phyloP scores from a whole-genome alignment of 2,113 vertebrate genomes.

The Mobula birostris region DNA sequence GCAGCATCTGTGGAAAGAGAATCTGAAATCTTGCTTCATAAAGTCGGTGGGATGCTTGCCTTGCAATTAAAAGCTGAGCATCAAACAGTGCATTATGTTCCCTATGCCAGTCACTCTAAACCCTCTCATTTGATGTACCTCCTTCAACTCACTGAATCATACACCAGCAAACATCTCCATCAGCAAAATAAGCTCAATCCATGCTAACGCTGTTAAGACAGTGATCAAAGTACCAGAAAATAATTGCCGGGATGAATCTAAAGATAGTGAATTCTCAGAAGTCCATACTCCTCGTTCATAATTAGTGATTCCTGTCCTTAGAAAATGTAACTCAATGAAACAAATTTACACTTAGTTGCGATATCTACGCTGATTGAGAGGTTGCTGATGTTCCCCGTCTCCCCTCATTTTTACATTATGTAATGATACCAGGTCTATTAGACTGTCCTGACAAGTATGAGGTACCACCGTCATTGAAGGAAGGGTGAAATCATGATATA shows the following conservation, averaged over 20 bases:
- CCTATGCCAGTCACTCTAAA: too few relatives aligned
- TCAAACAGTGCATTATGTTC: too few relatives aligned
- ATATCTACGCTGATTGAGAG: too few relatives aligned
- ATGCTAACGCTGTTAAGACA: background rate
- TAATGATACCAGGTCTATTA: background rate
- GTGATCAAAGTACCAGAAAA: background rate
- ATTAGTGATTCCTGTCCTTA: too few relatives aligned
- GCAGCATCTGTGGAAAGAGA: too few relatives aligned
- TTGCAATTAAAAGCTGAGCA: too few relatives aligned
- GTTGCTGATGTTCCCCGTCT: background rate
- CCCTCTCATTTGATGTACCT: background rate
- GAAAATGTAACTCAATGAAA: too few relatives aligned
- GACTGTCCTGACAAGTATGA: background rate
- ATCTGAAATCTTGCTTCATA: too few relatives aligned
- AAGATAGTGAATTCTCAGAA: background rate
- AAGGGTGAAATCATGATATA: background rate
- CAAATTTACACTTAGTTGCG: too few relatives aligned
- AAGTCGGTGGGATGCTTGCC: too few relatives aligned
- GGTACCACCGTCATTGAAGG: background rate
- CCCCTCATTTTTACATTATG: background rate
- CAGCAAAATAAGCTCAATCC: background rate
- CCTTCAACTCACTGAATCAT: background rate
- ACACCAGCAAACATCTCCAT: background rate
- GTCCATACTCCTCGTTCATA: too few relatives aligned
- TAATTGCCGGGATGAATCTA: background rate